These are phyloP conservation scores for Pteropus alecto DNA, from an alignment of 2,113 vertebrate species.

Conservation along the genomic window DNA sequence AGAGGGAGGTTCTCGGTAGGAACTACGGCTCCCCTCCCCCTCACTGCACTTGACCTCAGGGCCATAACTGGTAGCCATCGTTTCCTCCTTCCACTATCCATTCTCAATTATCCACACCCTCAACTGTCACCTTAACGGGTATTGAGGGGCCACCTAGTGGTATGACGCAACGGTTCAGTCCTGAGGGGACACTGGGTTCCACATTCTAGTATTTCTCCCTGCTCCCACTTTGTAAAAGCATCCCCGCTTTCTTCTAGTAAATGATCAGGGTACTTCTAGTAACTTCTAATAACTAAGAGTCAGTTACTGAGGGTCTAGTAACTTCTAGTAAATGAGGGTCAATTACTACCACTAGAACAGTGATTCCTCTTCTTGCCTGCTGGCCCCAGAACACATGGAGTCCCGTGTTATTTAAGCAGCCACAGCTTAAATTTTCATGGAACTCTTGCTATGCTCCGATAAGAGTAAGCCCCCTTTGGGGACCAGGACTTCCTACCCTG, in stretches of 20 bases:
- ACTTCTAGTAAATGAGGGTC: background rate
- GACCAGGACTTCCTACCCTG: background rate
- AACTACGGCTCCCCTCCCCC: too few species aligned
- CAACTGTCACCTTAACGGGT: background rate
- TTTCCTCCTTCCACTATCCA: background rate
- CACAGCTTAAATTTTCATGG: background rate
- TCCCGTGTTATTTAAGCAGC: background rate
- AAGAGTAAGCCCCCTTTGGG: background rate
- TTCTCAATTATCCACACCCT: background rate
- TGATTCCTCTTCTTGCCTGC: background rate
- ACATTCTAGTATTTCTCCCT: background rate
- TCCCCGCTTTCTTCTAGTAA: background rate
- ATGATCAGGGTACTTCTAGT: background rate
- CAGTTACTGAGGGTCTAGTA: background rate
- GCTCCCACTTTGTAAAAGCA: background rate
- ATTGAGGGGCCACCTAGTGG: background rate
- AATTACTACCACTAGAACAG: background rate
- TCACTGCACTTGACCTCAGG: background rate
- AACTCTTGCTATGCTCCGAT: background rate
- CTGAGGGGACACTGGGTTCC: background rate
- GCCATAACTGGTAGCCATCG: background rate
- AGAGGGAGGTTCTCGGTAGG: background rate
- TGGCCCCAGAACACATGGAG: background rate
- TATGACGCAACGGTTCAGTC: background rate
- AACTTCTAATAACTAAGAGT: background rate